A percentile compares a stretch with the other conserved stretches of the same genome.
These are phyloP conservation scores for Polyommatus icarus DNA, from an alignment of 2,888 invertebrate species.

Conservation along the genomic window DNA sequence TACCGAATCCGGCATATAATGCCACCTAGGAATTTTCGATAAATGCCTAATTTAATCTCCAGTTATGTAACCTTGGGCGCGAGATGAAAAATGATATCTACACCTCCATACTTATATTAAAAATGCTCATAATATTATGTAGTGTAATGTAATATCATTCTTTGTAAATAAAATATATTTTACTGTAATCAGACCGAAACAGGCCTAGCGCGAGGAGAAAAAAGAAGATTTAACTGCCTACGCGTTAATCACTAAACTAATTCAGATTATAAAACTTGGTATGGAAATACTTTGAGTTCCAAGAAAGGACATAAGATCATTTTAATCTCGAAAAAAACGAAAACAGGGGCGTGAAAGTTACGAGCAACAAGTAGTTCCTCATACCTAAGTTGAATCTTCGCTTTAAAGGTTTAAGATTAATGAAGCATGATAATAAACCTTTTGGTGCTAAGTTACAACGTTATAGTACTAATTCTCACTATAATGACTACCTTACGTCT, in stretches of 20 bases:
- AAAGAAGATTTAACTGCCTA: too few species aligned
- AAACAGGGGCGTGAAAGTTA: too few species aligned
- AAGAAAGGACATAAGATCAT: too few species aligned
- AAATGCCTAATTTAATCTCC: constrained; percentile 7
- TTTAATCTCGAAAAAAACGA: too few species aligned
- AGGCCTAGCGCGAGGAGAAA: too few species aligned
- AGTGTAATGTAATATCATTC: too few species aligned
- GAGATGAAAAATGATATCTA: constrained; percentile 5
- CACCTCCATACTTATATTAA: background rate
- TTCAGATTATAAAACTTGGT: too few species aligned
- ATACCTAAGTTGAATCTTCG: background rate
- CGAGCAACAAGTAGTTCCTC: background rate
- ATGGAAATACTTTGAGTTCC: too few species aligned
- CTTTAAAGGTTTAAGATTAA: background rate
- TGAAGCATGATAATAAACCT: background rate
- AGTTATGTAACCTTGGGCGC: background rate
- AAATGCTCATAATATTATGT: background rate
- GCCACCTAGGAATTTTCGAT: background rate
- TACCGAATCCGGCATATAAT: constrained; percentile 1
- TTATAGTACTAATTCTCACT: background rate
- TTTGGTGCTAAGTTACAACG: background rate
- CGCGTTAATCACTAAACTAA: too few species aligned
- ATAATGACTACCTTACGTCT: background rate
- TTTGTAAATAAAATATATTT: too few species aligned
- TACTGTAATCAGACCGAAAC: too few species aligned